phyloP scores from a whole-genome alignment of 2,888 invertebrate genomes.

The Coelinius sp. region DNA sequence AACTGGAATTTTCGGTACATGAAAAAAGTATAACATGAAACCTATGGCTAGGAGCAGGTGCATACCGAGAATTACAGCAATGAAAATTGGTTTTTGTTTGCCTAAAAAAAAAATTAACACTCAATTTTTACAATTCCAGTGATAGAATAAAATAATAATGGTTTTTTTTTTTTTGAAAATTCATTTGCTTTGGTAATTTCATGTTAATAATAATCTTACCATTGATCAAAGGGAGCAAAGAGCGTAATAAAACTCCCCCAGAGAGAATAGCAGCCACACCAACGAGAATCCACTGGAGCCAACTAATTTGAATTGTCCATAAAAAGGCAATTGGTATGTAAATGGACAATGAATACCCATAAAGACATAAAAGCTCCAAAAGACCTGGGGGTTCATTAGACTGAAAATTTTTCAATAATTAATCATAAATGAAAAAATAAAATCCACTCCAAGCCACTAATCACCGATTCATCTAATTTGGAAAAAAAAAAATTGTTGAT shows the following conservation, averaged over 20 bases:
- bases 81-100: conserved; percentile 76
- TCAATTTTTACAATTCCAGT: conserved; percentile 1
- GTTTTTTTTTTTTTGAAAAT: too few species aligned
- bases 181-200: too few species aligned
- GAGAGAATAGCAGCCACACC: conserved; percentile 86
- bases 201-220: too few species aligned
- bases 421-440: conserved; percentile 20
- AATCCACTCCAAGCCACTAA: too few species aligned
- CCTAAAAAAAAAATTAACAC: conserved; percentile 53
- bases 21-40: conserved; percentile 88
- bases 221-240: conserved; percentile 82
- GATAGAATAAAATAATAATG: not conserved
- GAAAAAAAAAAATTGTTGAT: not conserved
- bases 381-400: conserved; percentile 77
- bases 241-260: conserved; percentile 86
- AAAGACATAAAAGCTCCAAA: conserved; percentile 91
- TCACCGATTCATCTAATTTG: too few species aligned
- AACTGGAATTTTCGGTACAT: conserved; percentile 71
- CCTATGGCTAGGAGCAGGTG: conserved; percentile 89
- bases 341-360: conserved; percentile 95
- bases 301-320: conserved; percentile 87
- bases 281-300: conserved; percentile 92
- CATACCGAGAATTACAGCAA: conserved; percentile 79
- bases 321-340: conserved; percentile 94
- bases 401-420: conserved; percentile 50